Base-by-base conservation (phyloP, 1,140 invertebrate species). In the Nautilus pompilius region DNA sequence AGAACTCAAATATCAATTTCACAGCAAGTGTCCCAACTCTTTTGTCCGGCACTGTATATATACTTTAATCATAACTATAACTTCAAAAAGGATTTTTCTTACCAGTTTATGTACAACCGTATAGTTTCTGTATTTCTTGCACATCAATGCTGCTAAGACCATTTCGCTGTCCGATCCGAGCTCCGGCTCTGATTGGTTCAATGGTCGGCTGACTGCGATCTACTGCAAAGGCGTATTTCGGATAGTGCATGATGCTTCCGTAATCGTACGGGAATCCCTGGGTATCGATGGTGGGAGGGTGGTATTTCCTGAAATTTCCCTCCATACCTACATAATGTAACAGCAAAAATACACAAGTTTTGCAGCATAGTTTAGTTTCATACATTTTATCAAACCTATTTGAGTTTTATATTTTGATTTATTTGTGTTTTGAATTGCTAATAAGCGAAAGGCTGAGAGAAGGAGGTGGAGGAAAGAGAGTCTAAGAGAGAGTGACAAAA, bases 191-290 rank as follows among this genome's bases (percentile, higher is more conserved):
- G 30, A 74, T 84, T 5, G 85, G 78, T 2, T 83, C 68, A 51
- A 88, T 84, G 28, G 87, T 87, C 33, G 86, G 85, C 54, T 78
- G 71, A 41, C 77, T 73, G 13, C 81, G 70, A 62, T 85, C 82
- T 51, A 77, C 80, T 32, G 85, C 81, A 82, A 99, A 99, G 0
- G 95, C 98, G 74, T 98, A 97, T 34, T 93, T 87, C 0, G 94
- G 93, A 33, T 69, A 69, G 32, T 69, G 67, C 63, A 69, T 66
- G 2, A 69, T 45, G 24, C 63, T 66, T 20, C 60, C 51, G 15
- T 62, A 57, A 58, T 69, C 64, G 32, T 69, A 69, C 0, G 67
- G 61, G n/a, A 63, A n/a, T 22, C 48, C 36, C 24, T 54, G 58
- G 6, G 60, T 69, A 2, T 36, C 48, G 24, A 69, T 36, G n/a